Evolutionary conservation across 2,888 invertebrate species (phyloP), one percentile per base, ranked within the genome.

Genomic region (Heteromyza rotundicornis): DNA sequence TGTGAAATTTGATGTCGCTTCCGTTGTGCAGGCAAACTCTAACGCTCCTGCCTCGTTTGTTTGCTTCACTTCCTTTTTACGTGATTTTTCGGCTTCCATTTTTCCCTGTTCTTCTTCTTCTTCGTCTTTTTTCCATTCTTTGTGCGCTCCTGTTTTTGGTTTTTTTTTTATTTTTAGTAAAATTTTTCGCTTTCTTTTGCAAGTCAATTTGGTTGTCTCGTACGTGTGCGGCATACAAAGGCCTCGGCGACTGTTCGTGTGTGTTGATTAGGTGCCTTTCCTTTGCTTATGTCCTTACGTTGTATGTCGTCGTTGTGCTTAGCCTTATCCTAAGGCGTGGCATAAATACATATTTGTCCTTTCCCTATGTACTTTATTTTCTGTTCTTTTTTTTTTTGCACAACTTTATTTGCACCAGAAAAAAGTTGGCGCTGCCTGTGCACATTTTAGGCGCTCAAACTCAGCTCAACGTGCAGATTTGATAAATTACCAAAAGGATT

Each of bases 121-220:
- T n/a, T n/a, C n/a, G n/a, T n/a, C n/a, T n/a, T n/a, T n/a, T n/a
- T 10, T 27, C 7, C 27, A 27, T 27, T 27, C 10, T 27, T 27
- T 27, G n/a, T n/a, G n/a, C 27, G 27, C 27, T 27, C n/a, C n/a
- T 27, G 27, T 10, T 10, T 27, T 27, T 27, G 56, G n/a, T 44
- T 36, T 20, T 50, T 59, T 61, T 47, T 60, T 62, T 27, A 27
- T 55, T 67, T 63, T 59, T 65, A 51, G 58, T 23, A n/a, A n/a
- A 49, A 47, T 59, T 60, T 68, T 67, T 65, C 69, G 72, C 71
- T 73, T 69, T 71, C 75, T 70, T 74, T 69, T 71, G 68, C 68
- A 77, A 77, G 76, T 74, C 79, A 79, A 80, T 79, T 79, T 79
- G 78, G 79, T 74, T 79, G 78, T 80, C 78, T 80, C 72, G 80